phyloP scores from a whole-genome alignment of 92 coral and sea anemone genomes.

The Siderastrea radians region DNA sequence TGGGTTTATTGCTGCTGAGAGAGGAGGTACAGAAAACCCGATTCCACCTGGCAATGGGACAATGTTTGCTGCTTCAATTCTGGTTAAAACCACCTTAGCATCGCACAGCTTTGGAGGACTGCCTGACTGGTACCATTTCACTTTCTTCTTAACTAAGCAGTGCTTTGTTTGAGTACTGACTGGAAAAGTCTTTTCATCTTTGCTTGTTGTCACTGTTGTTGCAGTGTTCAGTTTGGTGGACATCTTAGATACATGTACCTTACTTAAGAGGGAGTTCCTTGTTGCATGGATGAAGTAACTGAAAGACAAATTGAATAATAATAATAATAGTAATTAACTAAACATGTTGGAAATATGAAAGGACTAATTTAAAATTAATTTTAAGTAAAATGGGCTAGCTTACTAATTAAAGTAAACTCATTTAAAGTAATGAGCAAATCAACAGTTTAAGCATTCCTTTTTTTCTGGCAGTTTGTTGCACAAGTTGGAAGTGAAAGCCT shows the following conservation, averaged over 20 bases:
- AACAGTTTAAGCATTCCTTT: too few species aligned
- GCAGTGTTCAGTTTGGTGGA: not conserved
- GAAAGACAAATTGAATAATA: not conserved
- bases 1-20: slow-evolving; percentile 12
- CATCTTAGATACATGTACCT: not conserved
- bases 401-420: too few species aligned
- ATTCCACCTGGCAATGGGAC: slow-evolving; percentile 27
- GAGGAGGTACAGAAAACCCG: slow-evolving; percentile 19
- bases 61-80: not conserved
- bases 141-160: not conserved
- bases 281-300: not conserved
- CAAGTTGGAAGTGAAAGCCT: too few species aligned
- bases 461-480: too few species aligned
- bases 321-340: too few species aligned
- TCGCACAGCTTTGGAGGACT: not conserved
- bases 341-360: too few species aligned
- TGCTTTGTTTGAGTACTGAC: not conserved
- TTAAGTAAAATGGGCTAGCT: too few species aligned
- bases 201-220: not conserved
- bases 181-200: not conserved
- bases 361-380: too few species aligned
- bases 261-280: not conserved
- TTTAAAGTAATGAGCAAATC: too few species aligned
- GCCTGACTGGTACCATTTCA: too few species aligned
- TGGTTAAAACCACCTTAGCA: slow-evolving; percentile 11